Percentiles rank a stretch among this genome's conserved stretches.
These are phyloP conservation scores for Melanerpes aurifrons DNA, from an alignment of 2,113 vertebrate species.

Conservation along the genomic window DNA sequence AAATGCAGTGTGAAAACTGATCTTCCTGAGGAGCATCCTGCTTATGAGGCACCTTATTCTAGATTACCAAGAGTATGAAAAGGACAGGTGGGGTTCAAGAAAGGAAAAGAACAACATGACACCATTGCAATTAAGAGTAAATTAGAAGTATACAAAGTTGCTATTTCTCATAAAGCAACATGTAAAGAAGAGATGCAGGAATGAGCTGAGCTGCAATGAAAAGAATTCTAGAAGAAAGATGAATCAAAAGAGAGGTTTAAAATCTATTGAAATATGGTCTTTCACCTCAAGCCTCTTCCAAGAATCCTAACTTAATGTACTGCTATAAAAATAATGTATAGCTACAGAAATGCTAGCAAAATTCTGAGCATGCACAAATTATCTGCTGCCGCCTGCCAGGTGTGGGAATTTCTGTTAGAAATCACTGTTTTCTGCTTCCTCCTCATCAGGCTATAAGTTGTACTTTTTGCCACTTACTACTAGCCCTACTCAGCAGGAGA, in stretches of 20 bases:
- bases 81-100: neutral
- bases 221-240: neutral
- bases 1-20: neutral
- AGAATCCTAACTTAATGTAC: slow-evolving; percentile 9
- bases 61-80: neutral
- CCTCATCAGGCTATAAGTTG: neutral
- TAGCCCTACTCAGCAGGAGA: neutral
- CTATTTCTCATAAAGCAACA: neutral
- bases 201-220: neutral
- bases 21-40: neutral
- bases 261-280: neutral
- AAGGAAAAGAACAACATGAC: neutral
- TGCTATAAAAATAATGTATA: slow-evolving; percentile 29
- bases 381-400: neutral
- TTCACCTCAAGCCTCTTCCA: slow-evolving; percentile 15
- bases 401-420: neutral
- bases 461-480: neutral
- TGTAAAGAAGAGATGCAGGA: neutral
- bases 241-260: neutral
- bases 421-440: neutral
- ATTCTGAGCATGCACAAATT: neutral
- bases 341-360: slow-evolving; percentile 26
- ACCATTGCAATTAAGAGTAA: neutral
- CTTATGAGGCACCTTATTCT: neutral
- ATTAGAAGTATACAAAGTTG: neutral